Conservation (phyloP, 1,140 invertebrate species). For the Elymnias hypermnestra region DNA sequence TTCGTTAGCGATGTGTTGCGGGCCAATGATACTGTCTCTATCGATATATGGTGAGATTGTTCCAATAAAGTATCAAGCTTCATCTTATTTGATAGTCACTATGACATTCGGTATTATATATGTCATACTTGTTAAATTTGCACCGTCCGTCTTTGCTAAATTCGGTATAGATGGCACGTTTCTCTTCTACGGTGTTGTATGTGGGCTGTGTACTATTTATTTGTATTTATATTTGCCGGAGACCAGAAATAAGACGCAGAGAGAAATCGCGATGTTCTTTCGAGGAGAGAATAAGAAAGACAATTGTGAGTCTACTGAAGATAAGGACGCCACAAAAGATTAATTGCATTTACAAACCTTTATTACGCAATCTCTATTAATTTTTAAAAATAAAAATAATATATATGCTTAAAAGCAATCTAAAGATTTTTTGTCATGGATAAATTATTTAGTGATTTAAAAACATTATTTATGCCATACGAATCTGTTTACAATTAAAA, state of each 20-base stretch:
- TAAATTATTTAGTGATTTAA: too few species aligned
- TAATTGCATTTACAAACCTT: too few species aligned
- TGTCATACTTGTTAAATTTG: conserved; percentile 1
- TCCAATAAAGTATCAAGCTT: conserved; percentile 5
- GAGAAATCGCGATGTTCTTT: conserved; percentile 5
- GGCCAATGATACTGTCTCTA: conserved; percentile 12
- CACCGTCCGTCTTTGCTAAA: conserved; percentile 5
- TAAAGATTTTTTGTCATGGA: too few species aligned
- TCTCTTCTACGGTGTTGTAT: conserved; percentile 7
- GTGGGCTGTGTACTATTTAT: conserved; percentile 11
- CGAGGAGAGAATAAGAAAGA: background rate
- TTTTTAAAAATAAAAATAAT: too few species aligned
- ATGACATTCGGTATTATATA: conserved; percentile 3
- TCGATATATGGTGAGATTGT: conserved; percentile 13
- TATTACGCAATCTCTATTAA: too few species aligned
- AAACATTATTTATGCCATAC: too few species aligned
- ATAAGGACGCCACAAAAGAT: too few species aligned
- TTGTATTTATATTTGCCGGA: conserved; percentile 12
- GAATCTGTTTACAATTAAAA: too few species aligned
- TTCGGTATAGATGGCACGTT: conserved; percentile 13
- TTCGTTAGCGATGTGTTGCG: conserved; percentile 11
- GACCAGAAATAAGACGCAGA: conserved; percentile 11
- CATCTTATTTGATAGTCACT: background rate
- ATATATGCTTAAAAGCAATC: too few species aligned
- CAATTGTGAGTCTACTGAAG: too few species aligned